These are phyloP conservation scores for Hylyphantes graminicola DNA, from an alignment of 1,140 invertebrate genomes.

Conservation along the genomic window DNA sequence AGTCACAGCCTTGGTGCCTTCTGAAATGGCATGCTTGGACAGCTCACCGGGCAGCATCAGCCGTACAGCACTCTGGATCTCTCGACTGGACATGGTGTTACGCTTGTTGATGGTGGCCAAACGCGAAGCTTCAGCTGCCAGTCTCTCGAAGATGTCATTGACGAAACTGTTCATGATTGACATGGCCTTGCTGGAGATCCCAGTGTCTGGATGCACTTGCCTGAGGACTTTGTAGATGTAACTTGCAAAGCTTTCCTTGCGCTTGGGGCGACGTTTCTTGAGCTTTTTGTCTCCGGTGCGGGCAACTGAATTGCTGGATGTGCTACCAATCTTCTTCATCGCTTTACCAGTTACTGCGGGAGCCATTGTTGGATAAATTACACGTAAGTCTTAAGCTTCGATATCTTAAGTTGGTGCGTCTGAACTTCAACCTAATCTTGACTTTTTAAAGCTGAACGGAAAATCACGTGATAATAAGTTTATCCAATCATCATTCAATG, in stretches of 20 bases:
- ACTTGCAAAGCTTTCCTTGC: background rate
- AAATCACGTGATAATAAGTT: too few relatives aligned
- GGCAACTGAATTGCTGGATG: too few relatives aligned
- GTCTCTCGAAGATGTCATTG: conserved; percentile 70
- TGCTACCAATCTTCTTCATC: too few relatives aligned
- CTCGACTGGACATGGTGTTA: conserved; percentile 72
- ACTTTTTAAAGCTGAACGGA: too few relatives aligned
- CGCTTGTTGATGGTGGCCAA: conserved; percentile 79
- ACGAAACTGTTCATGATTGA: conserved; percentile 72
- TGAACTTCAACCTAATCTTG: too few relatives aligned
- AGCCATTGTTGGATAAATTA: too few relatives aligned
- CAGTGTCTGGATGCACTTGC: conserved; percentile 70
- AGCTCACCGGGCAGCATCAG: conserved; percentile 75
- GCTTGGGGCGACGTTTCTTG: background rate
- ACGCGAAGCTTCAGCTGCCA: conserved; percentile 76
- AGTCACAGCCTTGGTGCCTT: conserved; percentile 73
- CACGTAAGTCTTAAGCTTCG: too few relatives aligned
- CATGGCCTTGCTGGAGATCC: conserved; percentile 71
- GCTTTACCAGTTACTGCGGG: too few relatives aligned
- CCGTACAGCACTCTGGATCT: conserved; percentile 75
- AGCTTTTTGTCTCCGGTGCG: too few relatives aligned
- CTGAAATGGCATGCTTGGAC: conserved; percentile 73
- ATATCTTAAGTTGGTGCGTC: background rate
- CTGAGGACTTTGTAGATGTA: conserved; percentile 67
- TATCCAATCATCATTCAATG: too few relatives aligned